These are phyloP conservation scores for Accipiter virgatus DNA, from an alignment of 2,113 vertebrate genomes.

Conservation along the genomic window DNA sequence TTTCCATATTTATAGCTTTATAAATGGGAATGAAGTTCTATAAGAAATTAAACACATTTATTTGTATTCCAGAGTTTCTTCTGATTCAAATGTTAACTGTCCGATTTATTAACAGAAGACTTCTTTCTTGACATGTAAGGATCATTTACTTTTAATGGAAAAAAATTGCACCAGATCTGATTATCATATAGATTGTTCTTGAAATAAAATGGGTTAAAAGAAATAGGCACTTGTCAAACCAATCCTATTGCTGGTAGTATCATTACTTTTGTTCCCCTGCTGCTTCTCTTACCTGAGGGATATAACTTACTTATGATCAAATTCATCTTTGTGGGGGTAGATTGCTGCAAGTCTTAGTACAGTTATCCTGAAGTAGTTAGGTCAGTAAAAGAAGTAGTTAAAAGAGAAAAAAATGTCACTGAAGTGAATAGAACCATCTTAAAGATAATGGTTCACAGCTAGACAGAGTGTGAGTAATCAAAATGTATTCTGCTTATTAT, in stretches of 20 bases:
- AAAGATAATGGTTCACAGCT: neutral
- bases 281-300: neutral
- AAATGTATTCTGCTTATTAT: neutral
- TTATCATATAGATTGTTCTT: slow-evolving; percentile 39
- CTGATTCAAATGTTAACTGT: neutral
- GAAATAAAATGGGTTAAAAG: neutral
- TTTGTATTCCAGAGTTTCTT: neutral
- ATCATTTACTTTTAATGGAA: neutral
- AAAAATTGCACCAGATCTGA: neutral
- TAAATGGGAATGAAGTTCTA: neutral
- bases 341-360: neutral
- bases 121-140: neutral
- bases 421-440: neutral
- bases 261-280: neutral
- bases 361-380: neutral
- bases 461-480: neutral
- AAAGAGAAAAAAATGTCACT: neutral
- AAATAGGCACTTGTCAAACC: neutral
- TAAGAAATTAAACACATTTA: neutral
- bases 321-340: neutral
- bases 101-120: neutral
- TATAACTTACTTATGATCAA: neutral
- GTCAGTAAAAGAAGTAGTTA: neutral
- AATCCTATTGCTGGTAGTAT: neutral
- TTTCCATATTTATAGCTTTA: neutral